Base-by-base conservation (phyloP, 2,888 invertebrate genomes). In the Hemistola chrysoprasaria region DNA sequence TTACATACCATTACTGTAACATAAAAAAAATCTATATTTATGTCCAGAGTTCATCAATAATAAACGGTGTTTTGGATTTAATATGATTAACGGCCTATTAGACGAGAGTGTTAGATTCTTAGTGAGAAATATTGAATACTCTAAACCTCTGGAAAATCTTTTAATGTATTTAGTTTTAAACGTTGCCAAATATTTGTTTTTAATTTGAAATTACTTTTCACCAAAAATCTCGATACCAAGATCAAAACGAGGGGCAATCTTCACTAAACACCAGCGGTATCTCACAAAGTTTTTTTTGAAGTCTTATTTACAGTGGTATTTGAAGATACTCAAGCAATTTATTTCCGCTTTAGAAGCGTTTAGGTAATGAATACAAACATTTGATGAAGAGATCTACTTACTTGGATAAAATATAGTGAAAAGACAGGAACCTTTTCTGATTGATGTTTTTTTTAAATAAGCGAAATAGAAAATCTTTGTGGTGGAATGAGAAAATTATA, bases 301-400 rank as follows among this genome's bases (percentile, higher is more conserved):
- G 47, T 40, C 41, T 47, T 57, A 55, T 53, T 55, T 56, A 42
- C 48, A 33, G 11, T 48, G 51, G 47, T 51, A 41, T 53, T 53
- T 49, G 42, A 40, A 48, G 38, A 39, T 44, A 38, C 34, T 39
- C 30, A 22, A 33, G 48, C 48, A 53, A 53, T 58, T 56, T 53
- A 52, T 52, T 50, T 55, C 39, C 48, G 44, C 52, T 55, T 50
- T 53, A 40, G 43, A 24, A 54, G 47, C 50, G 50, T 53, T 58
- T 52, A 16, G 16, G 16, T 16, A 59, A 59, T 56, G 52, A 50
- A 53, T 51, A 39, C 52, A 60, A 60, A 58, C 47, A 58, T 60
- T 60, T 58, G 53, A 55, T 57, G 49, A 51, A 33, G 29, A 44
- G 42, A 47, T 47, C n/a, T n/a, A 43, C 47, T 47, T 34, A 35